These are phyloP conservation scores for Quadroppia sp. DNA, from an alignment of 2,888 invertebrate genomes.

Conservation along the genomic window DNA sequence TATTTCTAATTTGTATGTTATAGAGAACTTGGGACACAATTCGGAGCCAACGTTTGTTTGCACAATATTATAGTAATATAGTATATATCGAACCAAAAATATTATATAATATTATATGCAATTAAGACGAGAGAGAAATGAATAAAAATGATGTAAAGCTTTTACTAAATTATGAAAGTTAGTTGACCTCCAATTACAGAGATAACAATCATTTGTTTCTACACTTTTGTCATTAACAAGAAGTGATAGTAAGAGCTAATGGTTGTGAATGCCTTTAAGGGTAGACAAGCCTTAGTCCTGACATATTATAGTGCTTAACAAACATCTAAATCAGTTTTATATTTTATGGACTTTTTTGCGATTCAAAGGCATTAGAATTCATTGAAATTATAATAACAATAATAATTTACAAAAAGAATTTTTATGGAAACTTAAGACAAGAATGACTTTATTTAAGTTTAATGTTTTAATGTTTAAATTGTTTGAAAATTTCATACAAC, in stretches of 20 bases:
- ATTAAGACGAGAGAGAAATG: constrained; percentile 3
- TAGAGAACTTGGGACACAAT: not conserved
- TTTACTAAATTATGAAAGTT: constrained; percentile 1
- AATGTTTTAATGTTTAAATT: too few relatives aligned
- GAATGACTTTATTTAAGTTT: constrained; percentile 8
- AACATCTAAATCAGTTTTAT: constrained; percentile 18
- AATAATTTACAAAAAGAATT: not conserved
- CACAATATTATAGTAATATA: not conserved
- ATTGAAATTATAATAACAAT: not conserved
- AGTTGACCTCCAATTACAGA: constrained; percentile 28
- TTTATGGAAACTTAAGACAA: not conserved
- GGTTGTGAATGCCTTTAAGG: constrained; percentile 23
- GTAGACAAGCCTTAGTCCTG: constrained; percentile 5
- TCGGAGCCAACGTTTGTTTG: not conserved
- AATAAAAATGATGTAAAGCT: constrained; percentile 17
- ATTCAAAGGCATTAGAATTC: not conserved
- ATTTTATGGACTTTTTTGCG: not conserved
- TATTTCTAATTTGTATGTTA: constrained; percentile 16
- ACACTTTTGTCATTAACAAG: constrained; percentile 33
- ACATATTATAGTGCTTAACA: constrained; percentile 5
- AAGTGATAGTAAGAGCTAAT: constrained; percentile 21
- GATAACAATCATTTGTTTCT: constrained; percentile 30
- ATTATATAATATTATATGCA: constrained; percentile 16
- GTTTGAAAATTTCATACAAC: not conserved
- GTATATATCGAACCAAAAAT: not conserved